Percentiles rank a stretch among this genome's conserved stretches.
Conservation (phyloP, 2,797 vertebrate genomes). For the Sebastes kiyomatsui region DNA sequence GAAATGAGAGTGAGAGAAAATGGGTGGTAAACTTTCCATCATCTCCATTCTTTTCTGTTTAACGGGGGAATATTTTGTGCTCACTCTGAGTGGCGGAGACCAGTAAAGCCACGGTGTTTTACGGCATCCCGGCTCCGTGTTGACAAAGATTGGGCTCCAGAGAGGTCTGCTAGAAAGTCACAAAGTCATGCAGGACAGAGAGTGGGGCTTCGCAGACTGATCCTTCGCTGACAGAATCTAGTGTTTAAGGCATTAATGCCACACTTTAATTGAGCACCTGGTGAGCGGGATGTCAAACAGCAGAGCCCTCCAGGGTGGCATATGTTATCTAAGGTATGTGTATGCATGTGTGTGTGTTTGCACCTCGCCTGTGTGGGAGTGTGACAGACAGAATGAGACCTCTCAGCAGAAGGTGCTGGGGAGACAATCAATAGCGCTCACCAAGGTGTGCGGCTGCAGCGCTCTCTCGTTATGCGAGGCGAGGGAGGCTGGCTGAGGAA, state of each 20-base stretch:
- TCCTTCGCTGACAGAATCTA: conserved; percentile 51
- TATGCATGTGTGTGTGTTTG: conserved; percentile 11
- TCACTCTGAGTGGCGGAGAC: conserved; percentile 61
- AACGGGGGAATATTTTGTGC: conserved; percentile 72
- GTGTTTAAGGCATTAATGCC: conserved; percentile 59
- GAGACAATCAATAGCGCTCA: conserved; percentile 79
- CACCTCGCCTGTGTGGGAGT: conserved; percentile 57
- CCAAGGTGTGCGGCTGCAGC: conserved; percentile 61
- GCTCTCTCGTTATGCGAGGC: conserved; percentile 62
- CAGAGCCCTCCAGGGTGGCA: conserved; percentile 51
- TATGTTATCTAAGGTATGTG: conserved; percentile 39
- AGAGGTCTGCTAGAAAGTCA: conserved; percentile 57
- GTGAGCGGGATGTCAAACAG: conserved; percentile 68
- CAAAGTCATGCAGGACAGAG: conserved; percentile 73
- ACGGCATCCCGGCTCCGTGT: conserved; percentile 52
- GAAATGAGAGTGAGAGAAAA: conserved; percentile 70
- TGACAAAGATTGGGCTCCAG: conserved; percentile 65
- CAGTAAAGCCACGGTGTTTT: conserved; percentile 74
- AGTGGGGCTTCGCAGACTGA: conserved; percentile 37
- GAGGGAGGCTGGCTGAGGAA: conserved; percentile 43
- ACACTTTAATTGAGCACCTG: conserved; percentile 72
- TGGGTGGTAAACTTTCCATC: conserved; percentile 75
- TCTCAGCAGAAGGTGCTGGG: conserved; percentile 67
- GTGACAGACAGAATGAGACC: conserved; percentile 80
- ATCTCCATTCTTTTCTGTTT: conserved; percentile 74